These are phyloP conservation scores for Parascotia fuliginaria DNA, from an alignment of 2,888 invertebrate species.

Conservation along the genomic window DNA sequence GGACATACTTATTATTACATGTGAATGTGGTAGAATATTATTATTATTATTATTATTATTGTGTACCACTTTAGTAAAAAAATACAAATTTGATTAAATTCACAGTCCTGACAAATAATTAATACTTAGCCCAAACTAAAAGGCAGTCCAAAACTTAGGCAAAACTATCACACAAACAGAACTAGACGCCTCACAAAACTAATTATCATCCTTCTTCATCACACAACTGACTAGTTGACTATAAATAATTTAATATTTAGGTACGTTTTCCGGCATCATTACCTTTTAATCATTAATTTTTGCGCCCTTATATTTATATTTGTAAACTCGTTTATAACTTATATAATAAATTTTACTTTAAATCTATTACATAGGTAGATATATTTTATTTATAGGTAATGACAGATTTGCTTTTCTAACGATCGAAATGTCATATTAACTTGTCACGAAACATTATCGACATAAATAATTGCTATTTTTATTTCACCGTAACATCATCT, in stretches of 20 bases:
- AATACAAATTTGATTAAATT: too few species aligned
- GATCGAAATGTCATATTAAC: background rate
- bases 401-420: conserved; percentile 1
- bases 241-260: background rate
- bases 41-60: too few species aligned
- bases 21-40: too few species aligned
- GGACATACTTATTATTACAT: too few species aligned
- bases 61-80: too few species aligned
- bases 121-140: too few species aligned
- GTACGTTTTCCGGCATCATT: background rate
- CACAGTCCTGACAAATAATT: too few species aligned
- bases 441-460: background rate
- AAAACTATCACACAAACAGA: too few species aligned
- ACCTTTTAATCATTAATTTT: conserved; percentile 5
- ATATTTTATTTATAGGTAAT: conserved; percentile 1
- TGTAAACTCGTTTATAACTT: background rate
- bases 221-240: background rate
- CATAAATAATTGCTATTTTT: background rate
- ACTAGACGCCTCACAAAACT: too few species aligned
- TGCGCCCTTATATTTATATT: conserved; percentile 6
- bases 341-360: conserved; percentile 4
- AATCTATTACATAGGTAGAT: background rate
- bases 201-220: too few species aligned
- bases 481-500: conserved; percentile 3
- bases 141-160: too few species aligned